Base-by-base conservation (phyloP, 1,140 invertebrate species). In the Dreissena polymorpha region DNA sequence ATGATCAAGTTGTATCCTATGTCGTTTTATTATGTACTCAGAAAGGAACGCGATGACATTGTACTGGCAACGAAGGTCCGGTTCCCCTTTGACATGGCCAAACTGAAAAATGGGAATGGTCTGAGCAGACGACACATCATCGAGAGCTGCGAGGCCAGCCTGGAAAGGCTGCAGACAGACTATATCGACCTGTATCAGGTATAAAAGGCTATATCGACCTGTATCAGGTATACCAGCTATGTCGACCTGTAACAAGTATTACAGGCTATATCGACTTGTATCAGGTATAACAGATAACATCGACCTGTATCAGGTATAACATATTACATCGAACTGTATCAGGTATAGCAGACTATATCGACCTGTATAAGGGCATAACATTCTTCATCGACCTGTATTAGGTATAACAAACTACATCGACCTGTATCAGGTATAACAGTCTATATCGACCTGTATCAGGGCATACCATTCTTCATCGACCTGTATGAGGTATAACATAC, bases 41-140 rank as follows among this genome's bases (percentile, higher is more conserved):
- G 39, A 8, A 39, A 8, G 29, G 25, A 87, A 0, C 73, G 90
- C 72, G 81, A 88, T 14, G 68, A 86, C 1, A 71, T 86, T 39
- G 85, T 90, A 12, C 16, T 91, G 2, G 90, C 89, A 1, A 90
- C 90, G 67, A 91, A 91, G 68, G 84, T 84, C 0, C 57, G 87
- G 13, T 63, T 57, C 18, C 68, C 72, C 3, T 83, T 85, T 65
- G 82, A 78, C 7, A 21, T 25, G n/a, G 69, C 72, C 49, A 68
- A 75, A 21, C 80, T 69, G 18, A 55, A 68, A 0, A 89, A 89
- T 60, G 71, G 77, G n/a, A 39, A 53, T 18, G 86, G 88, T 14
- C 78, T 88, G 13, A 86, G 88, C 73, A 78, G 88, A 69, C 83
- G 86, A 85, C 88, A 89, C 39, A 84, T 89, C n/a, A 70, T 87